Evolutionary conservation across 2,888 invertebrate genomes (phyloP), one percentile per base, ranked within the genome.

Genomic region (Celastrina argiolus): DNA sequence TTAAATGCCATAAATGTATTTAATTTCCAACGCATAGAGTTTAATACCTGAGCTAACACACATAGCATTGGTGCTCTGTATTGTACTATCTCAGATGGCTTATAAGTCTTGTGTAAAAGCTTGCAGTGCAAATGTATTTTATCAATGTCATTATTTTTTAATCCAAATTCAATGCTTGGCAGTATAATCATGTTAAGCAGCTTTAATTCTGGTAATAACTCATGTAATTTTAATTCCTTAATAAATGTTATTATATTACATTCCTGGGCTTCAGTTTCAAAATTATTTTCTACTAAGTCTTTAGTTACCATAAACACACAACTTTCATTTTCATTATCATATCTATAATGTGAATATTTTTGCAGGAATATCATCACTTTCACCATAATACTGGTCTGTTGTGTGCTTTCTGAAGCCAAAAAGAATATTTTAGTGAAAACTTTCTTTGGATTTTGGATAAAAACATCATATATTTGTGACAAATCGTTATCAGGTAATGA

Each of bases 1-100:
- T 80, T 76, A 14, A 73, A 68, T 0, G 73, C 14, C 58, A 73
- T 67, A 74, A 84, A 91, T 41, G 81, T 81, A 26, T 77, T 76
- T 8, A 86, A 78, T 64, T 81, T 84, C 87, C 88, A 87, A 26
- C 91, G 75, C 1, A 83, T 80, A 2, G 76, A 73, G 68, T 87
- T 83, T 61, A 91, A 70, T 2, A 88, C 79, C 74, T 88, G 89
- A 12, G 81, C 87, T 22, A 89, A 69, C 86, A 88, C 86, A 0
- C 84, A 87, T 45, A 91, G 71, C 75, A 87, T 79, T 14, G 91
- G 89, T 12, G 87, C 86, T 58, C 88, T 78, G 70, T 84, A 88
- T 64, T 76, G 73, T 56, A 78, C n/a, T 45, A 88, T 71, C 56
- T 89, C 87, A 7, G 77, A 73, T 3, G 82, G 66, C 7, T 70